phyloP scores from a whole-genome alignment of 2,797 vertebrate genomes.

The Oophaga sylvatica region DNA sequence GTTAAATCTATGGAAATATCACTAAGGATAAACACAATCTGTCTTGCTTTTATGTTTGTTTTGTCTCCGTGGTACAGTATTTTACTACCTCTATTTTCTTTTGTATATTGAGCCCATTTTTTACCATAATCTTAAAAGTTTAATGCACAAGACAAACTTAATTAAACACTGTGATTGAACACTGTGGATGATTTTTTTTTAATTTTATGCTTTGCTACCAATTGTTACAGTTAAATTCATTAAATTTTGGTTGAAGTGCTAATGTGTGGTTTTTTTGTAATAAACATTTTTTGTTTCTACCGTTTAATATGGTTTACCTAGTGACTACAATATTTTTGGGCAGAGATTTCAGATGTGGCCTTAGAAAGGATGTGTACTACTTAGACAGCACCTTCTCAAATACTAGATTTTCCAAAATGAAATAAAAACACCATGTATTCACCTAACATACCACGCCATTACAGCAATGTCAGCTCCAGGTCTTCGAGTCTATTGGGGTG shows the following conservation, averaged over 20 bases:
- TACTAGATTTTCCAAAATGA: too few relatives aligned
- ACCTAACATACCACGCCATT: too few relatives aligned
- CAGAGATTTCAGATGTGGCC: not conserved
- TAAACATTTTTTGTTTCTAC: too few relatives aligned
- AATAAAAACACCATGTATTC: too few relatives aligned
- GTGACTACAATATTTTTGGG: not conserved
- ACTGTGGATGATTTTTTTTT: conserved; percentile 60
- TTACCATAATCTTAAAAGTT: conserved; percentile 26
- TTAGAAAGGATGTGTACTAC: too few relatives aligned
- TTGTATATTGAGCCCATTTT: conserved; percentile 21
- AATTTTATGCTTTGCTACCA: conserved; percentile 66
- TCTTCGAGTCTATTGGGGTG: too few relatives aligned
- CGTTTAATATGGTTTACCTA: not conserved
- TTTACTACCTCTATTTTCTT: conserved; percentile 48
- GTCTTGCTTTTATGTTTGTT: conserved; percentile 24
- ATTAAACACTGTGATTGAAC: conserved; percentile 67
- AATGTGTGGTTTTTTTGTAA: not conserved
- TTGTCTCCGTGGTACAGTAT: conserved; percentile 29
- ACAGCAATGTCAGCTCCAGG: too few relatives aligned
- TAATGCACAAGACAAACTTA: conserved; percentile 62
- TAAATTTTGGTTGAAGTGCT: conserved; percentile 45
- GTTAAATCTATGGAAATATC: conserved; percentile 7
- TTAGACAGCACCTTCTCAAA: too few relatives aligned
- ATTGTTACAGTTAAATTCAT: conserved; percentile 40
- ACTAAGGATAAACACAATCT: conserved; percentile 7